These are phyloP conservation scores for Cosmopolites sordidus DNA, from an alignment of 2,888 invertebrate species.

Conservation along the genomic window DNA sequence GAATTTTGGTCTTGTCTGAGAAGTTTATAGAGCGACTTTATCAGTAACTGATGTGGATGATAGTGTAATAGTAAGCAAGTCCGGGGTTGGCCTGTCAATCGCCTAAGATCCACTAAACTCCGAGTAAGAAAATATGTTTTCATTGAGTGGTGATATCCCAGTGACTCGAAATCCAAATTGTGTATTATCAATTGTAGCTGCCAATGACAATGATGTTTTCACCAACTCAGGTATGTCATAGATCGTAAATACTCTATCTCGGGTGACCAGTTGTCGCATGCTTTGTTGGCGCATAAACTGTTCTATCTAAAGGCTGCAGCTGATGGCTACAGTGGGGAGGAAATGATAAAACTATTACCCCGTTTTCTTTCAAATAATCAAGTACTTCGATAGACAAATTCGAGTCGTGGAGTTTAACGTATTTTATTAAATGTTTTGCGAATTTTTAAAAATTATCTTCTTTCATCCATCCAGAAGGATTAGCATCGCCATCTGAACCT, in stretches of 20 bases:
- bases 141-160: conserved; percentile 14
- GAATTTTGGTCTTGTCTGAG: neutral
- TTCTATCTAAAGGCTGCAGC: too few relatives aligned
- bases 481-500: conserved; percentile 4
- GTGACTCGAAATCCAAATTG: conserved; percentile 2
- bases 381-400: conserved; percentile 6
- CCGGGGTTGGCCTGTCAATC: conserved; percentile 13
- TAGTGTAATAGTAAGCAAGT: neutral
- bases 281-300: too few relatives aligned
- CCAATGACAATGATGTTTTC: too few relatives aligned
- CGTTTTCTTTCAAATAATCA: too few relatives aligned
- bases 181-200: too few relatives aligned
- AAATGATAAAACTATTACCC: too few relatives aligned
- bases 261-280: too few relatives aligned
- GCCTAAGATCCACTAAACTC: conserved; percentile 17
- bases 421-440: neutral
- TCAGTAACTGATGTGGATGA: conserved; percentile 4
- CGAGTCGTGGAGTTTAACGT: neutral
- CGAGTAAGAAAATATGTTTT: conserved; percentile 17
- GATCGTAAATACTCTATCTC: too few relatives aligned
- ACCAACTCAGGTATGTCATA: too few relatives aligned
- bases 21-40: neutral
- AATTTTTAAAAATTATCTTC: conserved; percentile 1
- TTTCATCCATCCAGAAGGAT: conserved; percentile 5
- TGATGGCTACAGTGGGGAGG: too few relatives aligned